Evolutionary conservation across 2,113 vertebrate genomes (phyloP).

Genomic region (Ammodramus savannarum): DNA sequence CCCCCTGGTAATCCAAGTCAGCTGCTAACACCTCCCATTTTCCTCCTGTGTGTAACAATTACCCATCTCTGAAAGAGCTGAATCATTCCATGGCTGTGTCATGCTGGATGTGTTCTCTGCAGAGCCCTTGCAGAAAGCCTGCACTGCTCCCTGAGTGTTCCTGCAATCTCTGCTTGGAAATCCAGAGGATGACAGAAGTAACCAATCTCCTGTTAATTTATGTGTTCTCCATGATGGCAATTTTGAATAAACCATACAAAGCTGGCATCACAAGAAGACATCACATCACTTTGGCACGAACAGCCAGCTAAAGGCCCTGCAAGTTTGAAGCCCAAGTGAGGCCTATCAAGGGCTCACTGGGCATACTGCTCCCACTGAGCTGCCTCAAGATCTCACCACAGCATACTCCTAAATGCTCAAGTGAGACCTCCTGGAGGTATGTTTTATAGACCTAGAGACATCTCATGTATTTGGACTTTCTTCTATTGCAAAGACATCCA

Average conservation of each 20-base stretch:
- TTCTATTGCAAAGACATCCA: not conserved
- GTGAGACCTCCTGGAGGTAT: not conserved
- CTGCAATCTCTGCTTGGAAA: not conserved
- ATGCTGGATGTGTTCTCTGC: not conserved
- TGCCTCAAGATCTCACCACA: not conserved
- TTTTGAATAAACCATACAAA: not conserved
- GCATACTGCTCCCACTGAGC: not conserved
- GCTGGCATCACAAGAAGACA: not conserved
- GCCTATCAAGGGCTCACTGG: not conserved
- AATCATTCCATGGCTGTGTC: not conserved
- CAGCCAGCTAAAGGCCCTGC: not conserved
- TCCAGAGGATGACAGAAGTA: not conserved
- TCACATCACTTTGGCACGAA: not conserved
- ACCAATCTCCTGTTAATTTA: not conserved
- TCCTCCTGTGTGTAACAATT: not conserved
- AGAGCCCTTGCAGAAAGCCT: not conserved
- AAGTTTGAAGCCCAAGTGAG: not conserved
- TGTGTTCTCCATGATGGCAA: not conserved
- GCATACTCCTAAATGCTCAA: not conserved
- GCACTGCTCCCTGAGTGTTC: not conserved
- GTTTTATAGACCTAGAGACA: not conserved
- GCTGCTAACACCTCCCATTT: not conserved
- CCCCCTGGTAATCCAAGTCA: not conserved
- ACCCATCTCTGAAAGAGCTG: not conserved
- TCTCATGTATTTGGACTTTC: not conserved